Evolutionary conservation across 2,797 vertebrate genomes (phyloP).

Genomic region (Cynopterus sphinx): DNA sequence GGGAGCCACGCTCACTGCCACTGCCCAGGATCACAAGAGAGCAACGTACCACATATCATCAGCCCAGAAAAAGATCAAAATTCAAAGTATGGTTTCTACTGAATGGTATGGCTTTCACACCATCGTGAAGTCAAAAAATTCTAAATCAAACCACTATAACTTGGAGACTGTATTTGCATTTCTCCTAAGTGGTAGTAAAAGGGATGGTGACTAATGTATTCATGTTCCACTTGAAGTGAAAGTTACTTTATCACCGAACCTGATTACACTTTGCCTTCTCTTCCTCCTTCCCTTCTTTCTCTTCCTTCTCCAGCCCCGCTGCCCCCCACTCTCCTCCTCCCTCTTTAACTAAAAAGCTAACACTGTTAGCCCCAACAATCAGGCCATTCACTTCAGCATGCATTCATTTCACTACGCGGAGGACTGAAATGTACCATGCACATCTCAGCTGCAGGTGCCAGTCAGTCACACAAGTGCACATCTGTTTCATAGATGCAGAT

Average conservation of each 20-base stretch:
- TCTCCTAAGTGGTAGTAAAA: neutral
- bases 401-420: slow-evolving; percentile 46
- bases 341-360: slow-evolving; percentile 58
- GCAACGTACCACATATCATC: neutral
- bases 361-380: slow-evolving; percentile 72
- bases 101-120: neutral
- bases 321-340: fast-evolving
- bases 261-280: neutral
- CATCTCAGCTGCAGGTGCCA: slow-evolving; percentile 70
- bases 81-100: neutral
- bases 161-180: neutral
- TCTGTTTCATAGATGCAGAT: slow-evolving; percentile 65
- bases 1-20: neutral
- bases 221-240: neutral
- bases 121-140: neutral
- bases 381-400: slow-evolving; percentile 71
- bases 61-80: neutral
- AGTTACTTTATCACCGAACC: neutral
- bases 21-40: neutral
- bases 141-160: neutral
- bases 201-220: neutral
- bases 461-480: neutral
- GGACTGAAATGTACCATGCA: slow-evolving; percentile 75
- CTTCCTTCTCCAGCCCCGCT: neutral
- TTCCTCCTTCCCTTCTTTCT: neutral